Base-by-base conservation (phyloP, 2,113 vertebrate genomes). In the Trochalopteron elliotii region DNA sequence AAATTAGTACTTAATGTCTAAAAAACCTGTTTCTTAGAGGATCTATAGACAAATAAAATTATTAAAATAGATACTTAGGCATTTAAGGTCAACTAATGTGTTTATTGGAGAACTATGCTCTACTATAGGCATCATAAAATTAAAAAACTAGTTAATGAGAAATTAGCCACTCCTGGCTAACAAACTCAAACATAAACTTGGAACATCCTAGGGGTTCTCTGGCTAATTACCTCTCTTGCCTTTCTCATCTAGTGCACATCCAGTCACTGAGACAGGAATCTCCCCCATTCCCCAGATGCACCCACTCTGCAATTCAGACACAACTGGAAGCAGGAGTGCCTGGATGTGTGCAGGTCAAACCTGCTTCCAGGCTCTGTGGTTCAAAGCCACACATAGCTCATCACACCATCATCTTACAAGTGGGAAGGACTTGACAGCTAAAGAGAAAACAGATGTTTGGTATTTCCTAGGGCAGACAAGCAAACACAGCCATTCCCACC, bases 201-300 rank as follows among this genome's bases (percentile, higher is more conserved):
- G 30, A 80, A 39, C 7, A 45, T 17, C 16, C 14, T 25, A 77
- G 40, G 24, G 44, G 50, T 47, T 83, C 18, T 75, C 19, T 3
- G 1, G n/a, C 50, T 80, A 59, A n/a, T 20, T 61, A 28, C 1
- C 10, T 72, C 7, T 3, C 59, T 61, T 2, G 0, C 28, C 12
- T 71, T 55, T 91, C 23, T 64, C 3, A 3, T 45, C 18, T 4
- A 2, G 11, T 76, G 16, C 15, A 28, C 12, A 35, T 37, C 5
- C 25, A 45, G 49, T 7, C 53, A 50, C 55, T 35, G 40, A 52
- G 44, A 37, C 10, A 12, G 50, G 35, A 64, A 60, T 6, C 5
- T 65, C 5, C 27, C 13, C 7, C 0, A 0, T 12, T 1, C 20
- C 39, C 23, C 1, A 2, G 2, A 6, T 16, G 25, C 12, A 82